A percentile compares a stretch with the other conserved stretches of the same genome.
Evolutionary conservation across 2,113 vertebrate genomes (phyloP).

Genomic region (Sphyrna mokarran): DNA sequence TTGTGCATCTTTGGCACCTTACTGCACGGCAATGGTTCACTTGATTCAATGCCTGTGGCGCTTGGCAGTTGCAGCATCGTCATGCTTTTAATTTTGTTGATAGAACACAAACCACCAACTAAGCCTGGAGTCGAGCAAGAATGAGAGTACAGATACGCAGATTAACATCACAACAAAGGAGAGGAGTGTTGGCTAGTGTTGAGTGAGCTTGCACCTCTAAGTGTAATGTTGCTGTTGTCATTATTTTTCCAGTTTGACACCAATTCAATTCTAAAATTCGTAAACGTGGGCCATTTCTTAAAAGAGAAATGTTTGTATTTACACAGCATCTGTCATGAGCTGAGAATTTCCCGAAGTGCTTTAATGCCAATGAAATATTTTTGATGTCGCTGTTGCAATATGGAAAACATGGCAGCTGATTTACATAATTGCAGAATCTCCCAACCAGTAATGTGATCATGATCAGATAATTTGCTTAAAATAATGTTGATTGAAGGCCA

Average conservation of each 20-base stretch:
- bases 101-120: background rate
- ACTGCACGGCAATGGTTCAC: too few relatives aligned
- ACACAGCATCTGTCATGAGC: background rate
- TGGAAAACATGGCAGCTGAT: background rate
- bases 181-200: background rate
- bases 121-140: background rate
- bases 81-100: slow-evolving; percentile 15
- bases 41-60: background rate
- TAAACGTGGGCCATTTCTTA: background rate
- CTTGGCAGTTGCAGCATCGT: background rate
- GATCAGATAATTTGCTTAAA: background rate
- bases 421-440: background rate
- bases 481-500: background rate
- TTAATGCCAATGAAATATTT: background rate
- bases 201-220: background rate
- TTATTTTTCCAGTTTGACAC: background rate
- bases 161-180: background rate
- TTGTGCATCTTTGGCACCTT: slow-evolving; percentile 3
- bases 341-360: background rate
- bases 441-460: background rate
- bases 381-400: background rate
- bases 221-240: background rate
- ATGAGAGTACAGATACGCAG: background rate
- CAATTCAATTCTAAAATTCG: background rate
- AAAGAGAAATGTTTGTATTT: background rate